Conservation (phyloP, 2,113 vertebrate genomes). For the Oxygymnocypris stewartii region DNA sequence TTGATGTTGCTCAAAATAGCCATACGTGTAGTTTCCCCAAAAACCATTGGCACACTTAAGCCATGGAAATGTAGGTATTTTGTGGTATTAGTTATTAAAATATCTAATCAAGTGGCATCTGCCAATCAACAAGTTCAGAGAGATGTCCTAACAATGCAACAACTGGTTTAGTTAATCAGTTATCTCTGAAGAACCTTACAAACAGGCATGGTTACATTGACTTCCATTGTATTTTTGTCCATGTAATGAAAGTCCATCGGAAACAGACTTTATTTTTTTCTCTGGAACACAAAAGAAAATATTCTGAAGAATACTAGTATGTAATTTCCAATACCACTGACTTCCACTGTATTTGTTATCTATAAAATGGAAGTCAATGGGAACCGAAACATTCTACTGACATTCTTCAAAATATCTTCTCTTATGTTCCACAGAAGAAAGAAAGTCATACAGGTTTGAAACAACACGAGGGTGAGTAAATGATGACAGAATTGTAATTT, state of each 20-base stretch:
- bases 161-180: not conserved
- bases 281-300: not conserved
- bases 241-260: not conserved
- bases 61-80: not conserved
- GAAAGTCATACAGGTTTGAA: not conserved
- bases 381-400: not conserved
- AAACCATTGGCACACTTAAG: not conserved
- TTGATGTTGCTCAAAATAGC: not conserved
- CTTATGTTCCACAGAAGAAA: not conserved
- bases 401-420: not conserved
- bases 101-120: not conserved
- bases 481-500: not conserved
- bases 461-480: not conserved
- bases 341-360: not conserved
- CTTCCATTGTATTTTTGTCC: not conserved
- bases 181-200: not conserved
- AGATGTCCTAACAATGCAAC: not conserved
- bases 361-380: not conserved
- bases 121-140: not conserved
- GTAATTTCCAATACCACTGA: not conserved
- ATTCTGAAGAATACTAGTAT: not conserved
- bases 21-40: not conserved
- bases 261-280: not conserved
- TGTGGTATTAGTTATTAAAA: not conserved
- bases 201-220: not conserved